Conservation (phyloP, 2,797 vertebrate species). For the Triplophysa bombifrons region DNA sequence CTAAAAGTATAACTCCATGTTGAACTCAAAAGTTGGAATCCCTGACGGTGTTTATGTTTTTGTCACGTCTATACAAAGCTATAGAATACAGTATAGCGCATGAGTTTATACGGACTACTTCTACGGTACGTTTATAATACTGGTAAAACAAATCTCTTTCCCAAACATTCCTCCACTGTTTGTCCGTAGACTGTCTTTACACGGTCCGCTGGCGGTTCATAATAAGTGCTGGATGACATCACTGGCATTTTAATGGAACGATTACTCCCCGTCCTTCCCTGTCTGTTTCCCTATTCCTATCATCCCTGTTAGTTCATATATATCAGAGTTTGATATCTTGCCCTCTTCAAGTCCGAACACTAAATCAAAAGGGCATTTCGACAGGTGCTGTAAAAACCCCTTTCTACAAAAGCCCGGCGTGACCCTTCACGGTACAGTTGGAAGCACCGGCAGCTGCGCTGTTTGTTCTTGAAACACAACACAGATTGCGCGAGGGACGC, state of each 20-base stretch:
- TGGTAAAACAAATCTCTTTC: background rate
- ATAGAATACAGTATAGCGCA: no score
- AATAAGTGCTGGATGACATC: slow-evolving; percentile 49
- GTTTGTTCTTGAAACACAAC: slow-evolving; percentile 15
- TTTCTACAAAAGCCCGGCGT: slow-evolving; percentile 36
- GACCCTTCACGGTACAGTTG: slow-evolving; percentile 30
- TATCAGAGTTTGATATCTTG: slow-evolving; percentile 39
- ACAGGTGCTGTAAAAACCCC: slow-evolving; percentile 40
- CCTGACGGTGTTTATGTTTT: no score
- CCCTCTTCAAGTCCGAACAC: slow-evolving; percentile 37
- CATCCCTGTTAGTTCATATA: slow-evolving; percentile 20
- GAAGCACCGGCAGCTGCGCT: background rate
- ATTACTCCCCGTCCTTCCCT: slow-evolving; percentile 37
- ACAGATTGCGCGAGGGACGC: background rate
- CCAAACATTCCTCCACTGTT: slow-evolving; percentile 24
- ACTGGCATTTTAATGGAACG: slow-evolving; percentile 54
- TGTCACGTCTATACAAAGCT: no score
- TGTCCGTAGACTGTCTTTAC: slow-evolving; percentile 31
- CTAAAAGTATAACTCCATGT: no score
- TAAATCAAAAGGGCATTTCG: slow-evolving; percentile 51
- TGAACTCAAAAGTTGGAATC: no score
- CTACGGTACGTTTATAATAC: background rate
- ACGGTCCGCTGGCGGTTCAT: slow-evolving; percentile 35
- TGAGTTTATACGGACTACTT: no score
- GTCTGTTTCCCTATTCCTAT: background rate